Evolutionary conservation across 2,888 invertebrate species (phyloP).

Genomic region (Vesta saturnalis): DNA sequence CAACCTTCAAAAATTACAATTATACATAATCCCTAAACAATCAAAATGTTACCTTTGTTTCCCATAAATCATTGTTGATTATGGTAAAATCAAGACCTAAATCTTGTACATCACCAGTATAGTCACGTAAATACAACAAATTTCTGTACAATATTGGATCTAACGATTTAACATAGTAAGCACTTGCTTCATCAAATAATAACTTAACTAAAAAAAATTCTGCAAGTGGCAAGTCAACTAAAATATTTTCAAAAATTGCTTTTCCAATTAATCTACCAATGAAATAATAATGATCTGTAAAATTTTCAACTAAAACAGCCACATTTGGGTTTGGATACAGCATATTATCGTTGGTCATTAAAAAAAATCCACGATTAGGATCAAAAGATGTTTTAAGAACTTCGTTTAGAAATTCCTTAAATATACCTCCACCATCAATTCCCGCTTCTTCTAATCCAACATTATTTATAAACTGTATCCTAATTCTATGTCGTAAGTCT

Average conservation of each 20-base stretch:
- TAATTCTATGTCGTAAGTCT: constrained; percentile 83
- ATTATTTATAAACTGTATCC: constrained; percentile 90
- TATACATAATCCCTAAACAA: neutral
- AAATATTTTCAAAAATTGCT: constrained; percentile 93
- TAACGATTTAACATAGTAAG: constrained; percentile 91
- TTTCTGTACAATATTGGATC: constrained; percentile 94
- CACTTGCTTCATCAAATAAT: constrained; percentile 78
- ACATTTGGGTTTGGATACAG: constrained; percentile 97
- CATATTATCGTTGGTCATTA: constrained; percentile 88
- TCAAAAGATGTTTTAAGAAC: constrained; percentile 95
- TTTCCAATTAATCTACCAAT: constrained; percentile 95
- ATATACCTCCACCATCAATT: constrained; percentile 97
- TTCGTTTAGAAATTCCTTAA: constrained; percentile 94
- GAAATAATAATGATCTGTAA: constrained; percentile 91
- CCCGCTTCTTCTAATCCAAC: constrained; percentile 95
- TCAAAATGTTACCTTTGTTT: constrained; percentile 73
- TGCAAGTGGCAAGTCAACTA: constrained; percentile 95
- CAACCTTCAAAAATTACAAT: constrained; percentile 65
- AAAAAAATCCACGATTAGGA: constrained; percentile 94
- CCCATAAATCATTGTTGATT: constrained; percentile 88
- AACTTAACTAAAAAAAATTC: constrained; percentile 94
- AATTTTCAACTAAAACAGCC: constrained; percentile 85
- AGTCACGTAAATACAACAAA: constrained; percentile 86
- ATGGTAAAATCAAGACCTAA: constrained; percentile 94
- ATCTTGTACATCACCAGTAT: constrained; percentile 86